phyloP scores from a whole-genome alignment of 2,888 invertebrate species.

The Loripinus fragilis region DNA sequence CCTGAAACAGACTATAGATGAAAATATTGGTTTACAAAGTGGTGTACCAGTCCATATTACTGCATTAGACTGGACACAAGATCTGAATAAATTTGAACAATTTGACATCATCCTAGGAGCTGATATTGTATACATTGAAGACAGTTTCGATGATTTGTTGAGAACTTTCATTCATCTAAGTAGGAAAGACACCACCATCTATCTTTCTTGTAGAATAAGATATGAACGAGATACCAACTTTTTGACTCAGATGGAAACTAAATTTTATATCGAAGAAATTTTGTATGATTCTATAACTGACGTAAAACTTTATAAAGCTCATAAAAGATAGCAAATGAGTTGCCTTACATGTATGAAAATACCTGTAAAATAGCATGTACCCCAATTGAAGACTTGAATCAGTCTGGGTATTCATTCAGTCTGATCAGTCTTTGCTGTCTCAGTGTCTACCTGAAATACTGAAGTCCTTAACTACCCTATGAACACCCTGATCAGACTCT shows the following conservation, averaged over 20 bases:
- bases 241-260: constrained; percentile 67
- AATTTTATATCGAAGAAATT: constrained; percentile 70
- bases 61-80: constrained; percentile 78
- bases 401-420: no score
- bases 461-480: no score
- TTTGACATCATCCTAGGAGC: constrained; percentile 82
- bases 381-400: no score
- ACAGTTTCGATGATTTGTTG: constrained; percentile 78
- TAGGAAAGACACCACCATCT: constrained; percentile 61
- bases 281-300: constrained; percentile 71
- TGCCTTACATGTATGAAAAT: no score
- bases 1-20: constrained; percentile 64
- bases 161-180: constrained; percentile 71
- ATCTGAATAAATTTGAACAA: constrained; percentile 54
- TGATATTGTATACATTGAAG: constrained; percentile 82
- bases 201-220: constrained; percentile 79
- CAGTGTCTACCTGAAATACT: no score
- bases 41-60: constrained; percentile 47
- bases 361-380: no score
- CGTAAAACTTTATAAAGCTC: constrained; percentile 71
- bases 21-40: constrained; percentile 57
- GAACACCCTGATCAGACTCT: no score
- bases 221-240: constrained; percentile 79
- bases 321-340: constrained; percentile 48
- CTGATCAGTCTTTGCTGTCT: no score